phyloP scores from a whole-genome alignment of 2,888 invertebrate genomes.

The Troides helena region DNA sequence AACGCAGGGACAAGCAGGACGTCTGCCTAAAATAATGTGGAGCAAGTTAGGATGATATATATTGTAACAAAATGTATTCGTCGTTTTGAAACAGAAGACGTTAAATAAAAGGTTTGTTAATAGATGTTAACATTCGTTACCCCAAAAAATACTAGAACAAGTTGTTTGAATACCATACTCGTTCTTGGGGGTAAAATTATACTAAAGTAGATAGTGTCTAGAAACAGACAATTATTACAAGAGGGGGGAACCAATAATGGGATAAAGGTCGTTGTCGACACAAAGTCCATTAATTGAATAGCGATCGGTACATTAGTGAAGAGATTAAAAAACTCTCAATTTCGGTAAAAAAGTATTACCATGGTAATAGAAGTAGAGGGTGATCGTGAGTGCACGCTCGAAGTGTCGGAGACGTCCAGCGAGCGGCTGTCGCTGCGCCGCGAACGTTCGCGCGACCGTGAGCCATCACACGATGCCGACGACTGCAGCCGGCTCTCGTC shows the following conservation, averaged over 20 bases:
- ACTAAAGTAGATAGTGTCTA: too few species aligned
- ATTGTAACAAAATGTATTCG: too few species aligned
- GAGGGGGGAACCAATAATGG: neutral
- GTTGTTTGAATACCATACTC: too few species aligned
- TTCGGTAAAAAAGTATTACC: constrained; percentile 41
- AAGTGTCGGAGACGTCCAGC: constrained; percentile 71
- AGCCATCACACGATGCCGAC: constrained; percentile 72
- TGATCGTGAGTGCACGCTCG: constrained; percentile 70
- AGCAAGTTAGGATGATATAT: too few species aligned
- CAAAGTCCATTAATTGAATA: neutral
- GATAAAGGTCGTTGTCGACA: neutral
- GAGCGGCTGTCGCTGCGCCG: constrained; percentile 73
- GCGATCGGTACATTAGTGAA: neutral
- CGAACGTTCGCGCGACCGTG: constrained; percentile 66
- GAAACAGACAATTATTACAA: too few species aligned
- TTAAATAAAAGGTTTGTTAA: too few species aligned
- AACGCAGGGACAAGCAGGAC: too few species aligned
- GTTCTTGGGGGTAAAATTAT: too few species aligned
- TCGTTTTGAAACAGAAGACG: too few species aligned
- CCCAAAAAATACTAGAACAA: too few species aligned
- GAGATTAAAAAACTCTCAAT: neutral
- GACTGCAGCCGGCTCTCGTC: constrained; percentile 72
- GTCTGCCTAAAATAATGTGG: too few species aligned
- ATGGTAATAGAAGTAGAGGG: constrained; percentile 73
- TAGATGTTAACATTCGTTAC: too few species aligned